Percentiles rank a stretch among this genome's conserved stretches.
These are phyloP conservation scores for Peromyscus nudipes DNA, from an alignment of 2,797 vertebrate genomes.

Conservation along the genomic window DNA sequence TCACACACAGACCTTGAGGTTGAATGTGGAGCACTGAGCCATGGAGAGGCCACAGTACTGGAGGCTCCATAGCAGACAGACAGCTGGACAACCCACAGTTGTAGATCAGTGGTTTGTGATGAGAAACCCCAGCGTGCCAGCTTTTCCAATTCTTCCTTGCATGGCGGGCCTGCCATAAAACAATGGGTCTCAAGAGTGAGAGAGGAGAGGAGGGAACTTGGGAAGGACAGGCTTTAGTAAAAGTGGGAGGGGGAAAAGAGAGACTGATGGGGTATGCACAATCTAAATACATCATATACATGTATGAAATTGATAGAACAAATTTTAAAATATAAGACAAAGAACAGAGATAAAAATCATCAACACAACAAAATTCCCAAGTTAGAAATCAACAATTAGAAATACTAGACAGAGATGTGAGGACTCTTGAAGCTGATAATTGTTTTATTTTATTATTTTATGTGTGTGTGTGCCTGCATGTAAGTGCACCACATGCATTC, in stretches of 20 bases:
- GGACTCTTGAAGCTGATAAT: background rate
- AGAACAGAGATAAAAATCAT: background rate
- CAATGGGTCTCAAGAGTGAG: background rate
- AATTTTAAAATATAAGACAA: background rate
- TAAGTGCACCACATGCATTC: background rate
- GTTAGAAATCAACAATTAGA: background rate
- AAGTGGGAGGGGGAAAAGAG: background rate
- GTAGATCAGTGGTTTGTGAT: background rate
- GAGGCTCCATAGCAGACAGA: background rate
- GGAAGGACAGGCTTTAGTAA: too few relatives aligned
- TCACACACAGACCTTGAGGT: background rate
- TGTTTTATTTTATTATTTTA: too few relatives aligned
- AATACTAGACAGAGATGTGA: background rate
- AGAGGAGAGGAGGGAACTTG: rapidly evolving
- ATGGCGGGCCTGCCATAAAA: background rate
- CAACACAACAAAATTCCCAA: background rate
- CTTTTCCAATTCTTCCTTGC: background rate
- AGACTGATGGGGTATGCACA: too few relatives aligned
- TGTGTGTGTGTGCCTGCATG: background rate
- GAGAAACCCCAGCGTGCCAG: background rate
- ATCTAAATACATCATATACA: background rate
- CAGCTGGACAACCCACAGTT: background rate
- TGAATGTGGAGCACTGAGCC: background rate
- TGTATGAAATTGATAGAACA: background rate
- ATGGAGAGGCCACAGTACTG: too few relatives aligned